phyloP scores from a whole-genome alignment of 2,113 vertebrate genomes.

The Gymnogyps californianus region DNA sequence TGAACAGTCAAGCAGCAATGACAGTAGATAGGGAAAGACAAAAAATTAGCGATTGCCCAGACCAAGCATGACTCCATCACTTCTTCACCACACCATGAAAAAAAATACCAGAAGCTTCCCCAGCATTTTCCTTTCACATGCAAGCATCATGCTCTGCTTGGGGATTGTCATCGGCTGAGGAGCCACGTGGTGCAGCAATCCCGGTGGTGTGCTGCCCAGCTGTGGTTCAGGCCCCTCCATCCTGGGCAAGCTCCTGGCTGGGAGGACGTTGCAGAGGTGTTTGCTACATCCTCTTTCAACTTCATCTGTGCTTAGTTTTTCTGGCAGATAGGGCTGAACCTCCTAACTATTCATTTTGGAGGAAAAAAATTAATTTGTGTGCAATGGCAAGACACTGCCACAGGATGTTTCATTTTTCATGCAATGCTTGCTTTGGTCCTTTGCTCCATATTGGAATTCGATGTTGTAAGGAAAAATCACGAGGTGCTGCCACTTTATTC shows the following conservation, averaged over 20 bases:
- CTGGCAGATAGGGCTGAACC: neutral
- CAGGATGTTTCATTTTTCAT: neutral
- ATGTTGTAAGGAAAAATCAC: neutral
- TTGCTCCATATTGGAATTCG: neutral
- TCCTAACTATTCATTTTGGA: neutral
- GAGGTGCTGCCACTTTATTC: neutral
- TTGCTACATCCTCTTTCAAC: neutral
- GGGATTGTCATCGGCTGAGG: rapidly evolving
- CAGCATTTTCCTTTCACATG: neutral
- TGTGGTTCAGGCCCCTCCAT: neutral
- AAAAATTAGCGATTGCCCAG: neutral
- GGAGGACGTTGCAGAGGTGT: neutral
- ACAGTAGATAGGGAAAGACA: neutral
- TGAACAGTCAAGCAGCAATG: neutral
- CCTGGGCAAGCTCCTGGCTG: neutral
- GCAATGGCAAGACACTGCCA: neutral
- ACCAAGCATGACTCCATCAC: neutral
- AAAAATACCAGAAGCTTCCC: neutral
- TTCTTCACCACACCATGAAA: neutral
- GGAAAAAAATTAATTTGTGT: neutral
- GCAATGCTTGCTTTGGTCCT: neutral
- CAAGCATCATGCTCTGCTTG: neutral
- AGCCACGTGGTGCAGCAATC: rapidly evolving
- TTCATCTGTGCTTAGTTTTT: neutral
- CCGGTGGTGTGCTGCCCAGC: neutral